Evolutionary conservation across 2,888 invertebrate genomes (phyloP).

Genomic region (Prosopocoilus inquinatus): DNA sequence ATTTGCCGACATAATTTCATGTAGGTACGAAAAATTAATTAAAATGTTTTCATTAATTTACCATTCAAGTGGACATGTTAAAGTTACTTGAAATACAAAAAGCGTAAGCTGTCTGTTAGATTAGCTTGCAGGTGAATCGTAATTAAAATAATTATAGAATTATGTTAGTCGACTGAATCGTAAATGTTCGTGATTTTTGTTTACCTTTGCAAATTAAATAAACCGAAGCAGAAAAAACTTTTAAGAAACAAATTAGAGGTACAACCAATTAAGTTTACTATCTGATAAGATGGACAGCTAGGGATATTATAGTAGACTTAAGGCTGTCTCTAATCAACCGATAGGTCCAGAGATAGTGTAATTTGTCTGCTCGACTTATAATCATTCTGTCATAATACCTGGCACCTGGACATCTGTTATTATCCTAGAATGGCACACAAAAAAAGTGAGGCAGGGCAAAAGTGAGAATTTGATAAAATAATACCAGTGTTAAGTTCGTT

Average conservation of each 20-base stretch:
- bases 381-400: constrained; percentile 32
- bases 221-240: no score
- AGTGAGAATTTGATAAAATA: constrained; percentile 26
- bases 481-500: constrained; percentile 2
- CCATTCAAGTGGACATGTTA: no score
- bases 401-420: constrained; percentile 23
- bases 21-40: no score
- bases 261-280: constrained; percentile 24
- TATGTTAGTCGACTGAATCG: no score
- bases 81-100: no score
- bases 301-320: constrained; percentile 22
- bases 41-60: no score
- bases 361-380: constrained; percentile 34
- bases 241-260: constrained; percentile 13
- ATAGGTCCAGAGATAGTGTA: constrained; percentile 31
- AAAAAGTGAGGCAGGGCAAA: constrained; percentile 5
- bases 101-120: no score
- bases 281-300: constrained; percentile 28
- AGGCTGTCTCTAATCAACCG: constrained; percentile 18
- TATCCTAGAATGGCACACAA: constrained; percentile 10
- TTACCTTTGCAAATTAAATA: no score
- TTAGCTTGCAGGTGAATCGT: no score
- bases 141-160: no score
- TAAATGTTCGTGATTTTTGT: no score
- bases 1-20: no score